phyloP scores from a whole-genome alignment of 1,140 invertebrate species.

The Ips nitidus region DNA sequence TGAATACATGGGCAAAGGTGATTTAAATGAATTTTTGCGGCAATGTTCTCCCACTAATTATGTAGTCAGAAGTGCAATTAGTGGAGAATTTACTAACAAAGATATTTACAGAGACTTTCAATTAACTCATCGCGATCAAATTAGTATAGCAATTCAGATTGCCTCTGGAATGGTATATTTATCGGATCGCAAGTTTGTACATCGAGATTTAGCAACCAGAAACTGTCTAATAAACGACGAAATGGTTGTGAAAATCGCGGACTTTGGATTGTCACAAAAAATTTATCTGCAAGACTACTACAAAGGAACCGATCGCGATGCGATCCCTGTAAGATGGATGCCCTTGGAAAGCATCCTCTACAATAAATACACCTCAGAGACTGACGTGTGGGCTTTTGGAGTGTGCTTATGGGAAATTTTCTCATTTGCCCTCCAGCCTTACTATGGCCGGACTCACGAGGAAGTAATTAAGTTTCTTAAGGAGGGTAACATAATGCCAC shows the following conservation, averaged over 20 bases:
- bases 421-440: conserved; percentile 89
- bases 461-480: conserved; percentile 93
- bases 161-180: conserved; percentile 94
- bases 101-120: conserved; percentile 52
- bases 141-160: conserved; percentile 82
- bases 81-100: conserved; percentile 50
- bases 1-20: conserved; percentile 92
- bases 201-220: conserved; percentile 91
- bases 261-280: conserved; percentile 92
- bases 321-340: conserved; percentile 94
- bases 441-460: conserved; percentile 93
- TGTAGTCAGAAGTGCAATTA: conserved; percentile 61
- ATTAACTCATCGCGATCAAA: conserved; percentile 75
- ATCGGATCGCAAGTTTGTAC: conserved; percentile 93
- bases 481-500: conserved; percentile 82
- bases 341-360: conserved; percentile 92
- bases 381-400: conserved; percentile 93
- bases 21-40: conserved; percentile 83
- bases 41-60: conserved; percentile 70
- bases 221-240: conserved; percentile 94
- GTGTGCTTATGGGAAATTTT: conserved; percentile 95
- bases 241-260: conserved; percentile 95
- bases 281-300: conserved; percentile 89
- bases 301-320: conserved; percentile 90
- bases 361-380: conserved; percentile 91